phyloP scores from a whole-genome alignment of 2,113 vertebrate genomes.

The Phaetusa simplex region DNA sequence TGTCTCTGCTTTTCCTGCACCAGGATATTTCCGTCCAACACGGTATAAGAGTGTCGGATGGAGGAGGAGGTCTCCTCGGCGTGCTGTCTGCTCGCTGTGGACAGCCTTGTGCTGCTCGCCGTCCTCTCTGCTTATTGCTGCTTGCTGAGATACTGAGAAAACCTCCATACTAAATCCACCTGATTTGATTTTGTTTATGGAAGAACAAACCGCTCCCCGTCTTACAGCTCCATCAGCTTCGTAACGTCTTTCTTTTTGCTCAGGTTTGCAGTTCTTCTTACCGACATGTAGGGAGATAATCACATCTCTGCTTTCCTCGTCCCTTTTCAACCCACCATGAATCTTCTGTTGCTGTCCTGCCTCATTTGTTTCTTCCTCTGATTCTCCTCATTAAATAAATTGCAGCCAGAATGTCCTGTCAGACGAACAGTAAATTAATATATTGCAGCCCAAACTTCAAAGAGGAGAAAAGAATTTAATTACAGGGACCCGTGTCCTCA shows the following conservation, averaged over 20 bases:
- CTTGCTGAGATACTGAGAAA: background rate
- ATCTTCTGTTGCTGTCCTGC: background rate
- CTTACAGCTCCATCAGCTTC: background rate
- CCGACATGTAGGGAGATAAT: background rate
- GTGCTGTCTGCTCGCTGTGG: background rate
- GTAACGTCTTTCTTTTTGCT: background rate
- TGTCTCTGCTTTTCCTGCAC: background rate
- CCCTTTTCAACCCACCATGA: constrained; percentile 1
- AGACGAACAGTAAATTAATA: constrained; percentile 5
- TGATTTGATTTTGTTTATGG: background rate
- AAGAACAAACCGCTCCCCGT: background rate
- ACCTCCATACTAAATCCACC: background rate
- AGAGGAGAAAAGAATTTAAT: constrained; percentile 13
- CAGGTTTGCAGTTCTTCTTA: background rate
- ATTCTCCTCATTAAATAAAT: constrained; percentile 50
- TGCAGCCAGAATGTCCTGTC: constrained; percentile 14
- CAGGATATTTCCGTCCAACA: fast-evolving
- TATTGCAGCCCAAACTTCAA: background rate
- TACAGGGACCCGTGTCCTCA: background rate
- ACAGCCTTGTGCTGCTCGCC: background rate
- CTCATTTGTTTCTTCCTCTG: constrained; percentile 38
- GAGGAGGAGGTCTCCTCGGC: background rate
- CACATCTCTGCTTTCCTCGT: background rate
- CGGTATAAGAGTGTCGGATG: fast-evolving
- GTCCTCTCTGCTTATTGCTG: background rate